Base-by-base conservation (phyloP, 64 coral and sea anemone genomes). In the Exaiptasia diaphana region DNA sequence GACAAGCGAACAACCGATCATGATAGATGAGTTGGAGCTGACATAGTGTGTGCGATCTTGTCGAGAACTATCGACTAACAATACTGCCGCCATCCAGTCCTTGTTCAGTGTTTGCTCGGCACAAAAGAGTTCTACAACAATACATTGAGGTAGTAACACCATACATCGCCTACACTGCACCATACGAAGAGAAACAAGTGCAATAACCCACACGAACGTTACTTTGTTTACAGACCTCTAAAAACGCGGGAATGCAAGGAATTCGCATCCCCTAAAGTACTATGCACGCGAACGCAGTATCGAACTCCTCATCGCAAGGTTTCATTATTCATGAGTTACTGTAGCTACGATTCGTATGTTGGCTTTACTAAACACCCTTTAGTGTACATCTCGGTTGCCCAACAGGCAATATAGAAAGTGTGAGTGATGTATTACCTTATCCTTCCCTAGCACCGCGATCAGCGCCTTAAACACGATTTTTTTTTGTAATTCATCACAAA, bases 251-350 rank as follows among this genome's bases (percentile, higher is more conserved):
- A 65, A 65, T 65, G 61, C 9, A 10, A 65, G 61, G 61, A 65
- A 65, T 65, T 65, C 61, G 61, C 32, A 65, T 13, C 32, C 61
- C 38, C 32, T 65, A 36, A 35, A 28, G 32, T 36, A 7, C 21
- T 38, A 28, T 65, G 61, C 61, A 65, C 61, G 61, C 61, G 61
- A 65, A 65, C 10, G 32, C 61, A 65, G 30, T 65, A 28, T 65
- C 32, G 30, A 33, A 65, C 13, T 65, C 61, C 38, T 33, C 61
- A 65, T 36, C 32, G 38, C 30, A 35, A 65, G 61, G 38, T 65
- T 65, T 65, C 61, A 65, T 65, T 65, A 65, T 65, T 65, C 32
- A 65, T 65, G 61, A 65, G 61, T 65, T 65, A 37, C 61, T 35
- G 38, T 13, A 65, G 38, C 30, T 24, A 65, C 61, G n/a, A n/a